Evolutionary conservation across 2,113 vertebrate species (phyloP).

Genomic region (Serinus canaria): DNA sequence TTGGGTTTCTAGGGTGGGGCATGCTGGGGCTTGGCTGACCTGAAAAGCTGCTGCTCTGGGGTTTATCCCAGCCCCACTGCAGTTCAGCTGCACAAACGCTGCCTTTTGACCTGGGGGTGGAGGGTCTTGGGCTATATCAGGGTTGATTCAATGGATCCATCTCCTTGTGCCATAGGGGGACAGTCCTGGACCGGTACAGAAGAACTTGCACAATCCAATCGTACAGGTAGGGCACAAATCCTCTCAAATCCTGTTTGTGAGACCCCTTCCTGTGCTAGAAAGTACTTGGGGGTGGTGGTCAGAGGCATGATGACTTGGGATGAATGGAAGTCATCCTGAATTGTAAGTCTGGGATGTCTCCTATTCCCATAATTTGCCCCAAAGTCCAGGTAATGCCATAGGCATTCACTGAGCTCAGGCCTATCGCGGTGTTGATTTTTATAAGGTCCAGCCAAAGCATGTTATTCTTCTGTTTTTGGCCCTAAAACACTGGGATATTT

Average conservation of each 20-base stretch:
- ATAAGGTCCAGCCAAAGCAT: not conserved
- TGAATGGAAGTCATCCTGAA: not conserved
- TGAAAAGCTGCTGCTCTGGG: not conserved
- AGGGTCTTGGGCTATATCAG: not conserved
- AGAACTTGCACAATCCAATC: constrained; percentile 82
- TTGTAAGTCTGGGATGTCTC: not conserved
- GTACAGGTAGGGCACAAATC: constrained; percentile 72
- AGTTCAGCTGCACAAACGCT: not conserved
- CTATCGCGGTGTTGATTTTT: fast-evolving
- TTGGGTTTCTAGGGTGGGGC: not conserved
- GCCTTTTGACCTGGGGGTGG: not conserved
- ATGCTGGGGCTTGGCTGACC: not conserved
- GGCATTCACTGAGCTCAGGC: not conserved
- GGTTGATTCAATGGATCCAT: not conserved
- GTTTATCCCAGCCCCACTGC: not conserved
- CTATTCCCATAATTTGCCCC: not conserved
- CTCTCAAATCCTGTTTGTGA: not conserved
- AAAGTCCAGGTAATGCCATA: fast-evolving
- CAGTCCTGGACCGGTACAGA: constrained; percentile 81
- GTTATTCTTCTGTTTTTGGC: not conserved
- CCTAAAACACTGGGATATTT: not conserved
- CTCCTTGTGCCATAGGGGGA: constrained; percentile 70
- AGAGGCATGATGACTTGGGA: not conserved
- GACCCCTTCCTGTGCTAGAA: not conserved
- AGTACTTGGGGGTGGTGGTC: not conserved